These are phyloP conservation scores for Pipra filicauda DNA, from an alignment of 2,113 vertebrate species.

Conservation along the genomic window DNA sequence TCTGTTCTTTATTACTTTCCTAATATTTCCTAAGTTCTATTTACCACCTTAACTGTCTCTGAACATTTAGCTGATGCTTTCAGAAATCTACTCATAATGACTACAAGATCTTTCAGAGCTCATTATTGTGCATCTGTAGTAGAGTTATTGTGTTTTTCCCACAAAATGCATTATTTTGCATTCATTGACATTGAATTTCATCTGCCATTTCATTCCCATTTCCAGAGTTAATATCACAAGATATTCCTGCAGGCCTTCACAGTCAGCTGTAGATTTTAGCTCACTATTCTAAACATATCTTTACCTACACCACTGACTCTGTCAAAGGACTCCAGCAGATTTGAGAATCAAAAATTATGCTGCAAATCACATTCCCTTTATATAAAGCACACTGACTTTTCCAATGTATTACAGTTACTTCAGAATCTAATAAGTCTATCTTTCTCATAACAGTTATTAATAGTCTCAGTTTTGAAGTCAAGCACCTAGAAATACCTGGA, in stretches of 20 bases:
- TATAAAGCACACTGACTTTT: neutral
- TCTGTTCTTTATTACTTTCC: conserved; percentile 2
- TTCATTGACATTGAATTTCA: conserved; percentile 21
- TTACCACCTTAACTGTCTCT: conserved; percentile 12
- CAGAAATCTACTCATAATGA: conserved; percentile 10
- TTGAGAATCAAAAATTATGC: neutral
- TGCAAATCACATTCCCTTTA: neutral
- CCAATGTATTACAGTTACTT: neutral
- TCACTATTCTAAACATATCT: neutral
- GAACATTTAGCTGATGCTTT: conserved; percentile 26
- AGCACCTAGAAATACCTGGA: neutral
- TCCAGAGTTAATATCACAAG: neutral
- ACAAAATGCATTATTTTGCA: neutral
- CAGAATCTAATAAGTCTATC: neutral
- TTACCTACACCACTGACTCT: neutral
- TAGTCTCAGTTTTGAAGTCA: neutral
- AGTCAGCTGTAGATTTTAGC: neutral
- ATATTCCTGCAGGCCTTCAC: neutral
- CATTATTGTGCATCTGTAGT: neutral
- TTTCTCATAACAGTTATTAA: neutral
- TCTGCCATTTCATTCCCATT: conserved; percentile 5
- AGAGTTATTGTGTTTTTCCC: neutral
- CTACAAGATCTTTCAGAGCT: conserved; percentile 5
- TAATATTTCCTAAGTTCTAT: conserved; percentile 27
- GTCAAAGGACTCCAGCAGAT: neutral